Percentiles rank a stretch among this genome's conserved stretches.
phyloP scores from a whole-genome alignment of 2,888 invertebrate species.

The Mylabris sibirica region DNA sequence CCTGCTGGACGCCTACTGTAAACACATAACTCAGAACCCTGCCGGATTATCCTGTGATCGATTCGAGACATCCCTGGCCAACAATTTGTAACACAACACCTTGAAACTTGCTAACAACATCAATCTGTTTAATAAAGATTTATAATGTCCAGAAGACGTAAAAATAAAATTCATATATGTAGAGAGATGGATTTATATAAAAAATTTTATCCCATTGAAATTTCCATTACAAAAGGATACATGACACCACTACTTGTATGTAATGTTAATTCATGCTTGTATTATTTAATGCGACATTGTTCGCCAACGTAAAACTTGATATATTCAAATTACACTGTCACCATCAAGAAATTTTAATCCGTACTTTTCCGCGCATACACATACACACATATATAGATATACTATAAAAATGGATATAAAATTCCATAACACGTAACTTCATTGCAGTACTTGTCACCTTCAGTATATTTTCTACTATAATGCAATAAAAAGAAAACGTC shows the following conservation, averaged over 20 bases:
- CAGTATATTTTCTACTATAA: slow-evolving; percentile 59
- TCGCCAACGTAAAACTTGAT: slow-evolving; percentile 51
- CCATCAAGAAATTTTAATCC: slow-evolving; percentile 60
- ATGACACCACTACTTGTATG: not conserved
- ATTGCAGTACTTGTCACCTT: slow-evolving; percentile 60
- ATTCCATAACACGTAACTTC: slow-evolving; percentile 61
- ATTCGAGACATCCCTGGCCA: slow-evolving; percentile 51
- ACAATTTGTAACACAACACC: slow-evolving; percentile 47
- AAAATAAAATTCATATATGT: not conserved
- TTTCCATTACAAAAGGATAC: not conserved
- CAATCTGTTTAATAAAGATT: slow-evolving; percentile 20
- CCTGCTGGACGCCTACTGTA: slow-evolving; percentile 54
- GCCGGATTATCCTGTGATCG: slow-evolving; percentile 58
- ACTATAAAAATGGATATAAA: slow-evolving; percentile 60
- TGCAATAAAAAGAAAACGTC: slow-evolving; percentile 61
- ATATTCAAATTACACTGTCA: slow-evolving; percentile 58
- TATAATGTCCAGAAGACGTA: slow-evolving; percentile 5
- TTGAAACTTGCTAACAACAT: slow-evolving; percentile 39
- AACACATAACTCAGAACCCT: slow-evolving; percentile 57
- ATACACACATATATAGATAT: slow-evolving; percentile 56
- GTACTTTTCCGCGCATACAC: slow-evolving; percentile 58
- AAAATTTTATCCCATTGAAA: slow-evolving; percentile 1
- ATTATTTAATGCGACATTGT: slow-evolving; percentile 33
- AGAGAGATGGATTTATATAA: too few relatives aligned
- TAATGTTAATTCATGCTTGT: slow-evolving; percentile 29